Percentiles rank a stretch among this genome's conserved stretches.
phyloP scores from a whole-genome alignment of 1,140 invertebrate species.

The Drosophila sulfurigaster region DNA sequence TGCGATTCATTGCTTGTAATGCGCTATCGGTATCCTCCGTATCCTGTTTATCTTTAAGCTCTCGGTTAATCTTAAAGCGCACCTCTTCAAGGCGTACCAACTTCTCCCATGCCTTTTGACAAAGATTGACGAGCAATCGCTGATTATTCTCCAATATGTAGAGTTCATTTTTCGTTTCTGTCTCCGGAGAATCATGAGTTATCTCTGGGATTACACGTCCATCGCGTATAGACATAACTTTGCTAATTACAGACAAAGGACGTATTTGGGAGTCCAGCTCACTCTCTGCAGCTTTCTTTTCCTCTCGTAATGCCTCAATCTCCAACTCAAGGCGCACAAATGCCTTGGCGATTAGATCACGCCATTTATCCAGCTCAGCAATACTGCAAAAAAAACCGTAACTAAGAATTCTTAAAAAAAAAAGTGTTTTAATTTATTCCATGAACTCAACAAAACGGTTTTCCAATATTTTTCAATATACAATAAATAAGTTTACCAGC shows the following conservation, averaged over 20 bases:
- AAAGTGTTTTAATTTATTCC: too few species aligned
- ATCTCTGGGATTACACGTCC: slow-evolving; percentile 90
- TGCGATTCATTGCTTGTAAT: slow-evolving; percentile 90
- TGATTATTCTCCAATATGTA: slow-evolving; percentile 91
- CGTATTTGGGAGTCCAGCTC: slow-evolving; percentile 91
- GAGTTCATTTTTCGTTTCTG: slow-evolving; percentile 92
- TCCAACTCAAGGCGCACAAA: slow-evolving; percentile 90
- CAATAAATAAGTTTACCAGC: too few species aligned
- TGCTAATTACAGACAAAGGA: slow-evolving; percentile 90
- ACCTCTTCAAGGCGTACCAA: slow-evolving; percentile 92
- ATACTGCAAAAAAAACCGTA: slow-evolving; percentile 71
- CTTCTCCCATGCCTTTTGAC: slow-evolving; percentile 93
- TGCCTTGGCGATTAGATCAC: slow-evolving; percentile 89
- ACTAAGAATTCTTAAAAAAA: too few species aligned
- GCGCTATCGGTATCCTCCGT: slow-evolving; percentile 91
- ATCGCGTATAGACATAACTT: slow-evolving; percentile 93
- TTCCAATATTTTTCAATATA: too few species aligned
- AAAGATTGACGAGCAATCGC: slow-evolving; percentile 89
- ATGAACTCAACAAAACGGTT: too few species aligned
- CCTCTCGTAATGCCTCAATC: slow-evolving; percentile 89
- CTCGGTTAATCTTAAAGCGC: slow-evolving; percentile 90
- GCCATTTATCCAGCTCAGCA: slow-evolving; percentile 91
- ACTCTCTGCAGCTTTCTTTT: slow-evolving; percentile 92
- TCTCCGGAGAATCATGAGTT: slow-evolving; percentile 92
- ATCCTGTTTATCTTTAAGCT: slow-evolving; percentile 92